Evolutionary conservation across 2,888 invertebrate species (phyloP).

Genomic region (Apamea sordens): DNA sequence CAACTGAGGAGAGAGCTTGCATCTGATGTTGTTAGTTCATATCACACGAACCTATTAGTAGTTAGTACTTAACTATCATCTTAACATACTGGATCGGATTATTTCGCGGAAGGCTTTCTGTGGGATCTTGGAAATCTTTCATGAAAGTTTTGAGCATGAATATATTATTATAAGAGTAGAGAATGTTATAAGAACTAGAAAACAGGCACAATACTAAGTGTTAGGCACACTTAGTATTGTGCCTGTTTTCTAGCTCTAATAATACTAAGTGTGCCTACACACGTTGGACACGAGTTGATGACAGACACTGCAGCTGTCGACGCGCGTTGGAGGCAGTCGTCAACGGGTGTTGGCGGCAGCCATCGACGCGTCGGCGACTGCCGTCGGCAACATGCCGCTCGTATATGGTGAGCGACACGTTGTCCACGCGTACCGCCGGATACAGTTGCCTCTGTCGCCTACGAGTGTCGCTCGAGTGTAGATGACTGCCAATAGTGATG

Average conservation of each 20-base stretch:
- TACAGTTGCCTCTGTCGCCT: background rate
- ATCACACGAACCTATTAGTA: constrained; percentile 11
- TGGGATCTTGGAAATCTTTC: background rate
- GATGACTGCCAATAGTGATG: background rate
- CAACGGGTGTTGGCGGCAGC: background rate
- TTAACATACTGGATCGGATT: background rate
- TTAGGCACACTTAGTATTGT: too few relatives aligned
- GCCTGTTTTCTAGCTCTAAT: too few relatives aligned
- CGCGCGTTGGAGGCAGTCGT: background rate
- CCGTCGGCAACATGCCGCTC: background rate
- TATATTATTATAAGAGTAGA: background rate
- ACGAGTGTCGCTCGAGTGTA: background rate
- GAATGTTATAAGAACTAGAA: too few relatives aligned
- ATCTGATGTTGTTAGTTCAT: constrained; percentile 32
- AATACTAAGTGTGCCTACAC: too few relatives aligned
- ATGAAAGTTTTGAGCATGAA: background rate
- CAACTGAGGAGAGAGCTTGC: constrained; percentile 29
- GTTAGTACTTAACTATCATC: background rate
- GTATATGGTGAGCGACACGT: background rate
- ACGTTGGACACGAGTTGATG: too few relatives aligned
- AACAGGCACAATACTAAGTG: too few relatives aligned
- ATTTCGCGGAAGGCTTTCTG: background rate
- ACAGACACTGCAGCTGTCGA: too few relatives aligned
- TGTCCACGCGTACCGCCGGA: background rate
- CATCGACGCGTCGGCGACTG: background rate